Conservation (phyloP, 2,888 invertebrate species). For the Plebejus melissa region DNA sequence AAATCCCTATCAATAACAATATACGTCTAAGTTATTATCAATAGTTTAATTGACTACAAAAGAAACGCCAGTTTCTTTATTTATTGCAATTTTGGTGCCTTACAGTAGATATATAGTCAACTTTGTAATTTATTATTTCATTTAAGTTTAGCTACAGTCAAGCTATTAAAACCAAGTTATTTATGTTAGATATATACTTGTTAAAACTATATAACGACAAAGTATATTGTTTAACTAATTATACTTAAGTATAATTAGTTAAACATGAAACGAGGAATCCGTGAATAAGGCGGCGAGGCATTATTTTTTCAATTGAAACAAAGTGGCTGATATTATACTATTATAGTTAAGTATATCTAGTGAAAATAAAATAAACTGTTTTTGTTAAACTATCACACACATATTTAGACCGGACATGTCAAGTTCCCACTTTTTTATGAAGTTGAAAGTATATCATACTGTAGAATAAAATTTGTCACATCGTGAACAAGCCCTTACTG, state of each 20-base stretch:
- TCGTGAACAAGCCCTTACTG: background rate
- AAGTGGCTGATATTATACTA: background rate
- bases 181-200: background rate
- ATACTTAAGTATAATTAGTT: background rate
- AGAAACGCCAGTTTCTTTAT: conserved; percentile 43
- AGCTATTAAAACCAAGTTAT: background rate
- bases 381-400: background rate
- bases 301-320: background rate
- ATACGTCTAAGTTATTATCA: conserved; percentile 17
- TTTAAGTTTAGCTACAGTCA: conserved; percentile 1
- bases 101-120: conserved; percentile 1
- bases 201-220: background rate
- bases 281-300: background rate
- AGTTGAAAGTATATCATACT: background rate
- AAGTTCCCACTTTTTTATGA: background rate
- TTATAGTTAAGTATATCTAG: background rate
- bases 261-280: background rate
- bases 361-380: background rate
- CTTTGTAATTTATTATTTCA: conserved; percentile 11
- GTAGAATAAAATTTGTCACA: background rate
- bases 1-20: conserved; percentile 24
- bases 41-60: conserved; percentile 48
- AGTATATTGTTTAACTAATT: background rate
- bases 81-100: conserved; percentile 43
- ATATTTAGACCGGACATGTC: background rate